Conservation (phyloP, 1,140 invertebrate genomes). For the Bombus turneri region DNA sequence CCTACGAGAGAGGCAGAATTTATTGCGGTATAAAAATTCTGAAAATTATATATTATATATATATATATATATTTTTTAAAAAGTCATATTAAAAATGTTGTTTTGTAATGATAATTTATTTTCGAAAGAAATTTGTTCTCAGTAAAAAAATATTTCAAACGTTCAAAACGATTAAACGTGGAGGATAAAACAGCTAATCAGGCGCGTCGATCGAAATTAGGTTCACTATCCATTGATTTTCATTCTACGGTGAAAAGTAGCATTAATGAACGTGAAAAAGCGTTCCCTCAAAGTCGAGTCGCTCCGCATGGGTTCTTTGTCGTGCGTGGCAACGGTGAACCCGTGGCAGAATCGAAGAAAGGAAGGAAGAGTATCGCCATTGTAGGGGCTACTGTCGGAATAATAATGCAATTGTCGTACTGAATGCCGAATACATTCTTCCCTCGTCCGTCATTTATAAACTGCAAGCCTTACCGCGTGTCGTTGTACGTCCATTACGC, state of each 20-base stretch:
- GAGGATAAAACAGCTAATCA: not conserved
- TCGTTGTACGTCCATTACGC: slow-evolving; percentile 5
- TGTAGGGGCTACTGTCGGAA: slow-evolving; percentile 54
- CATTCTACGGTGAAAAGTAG: slow-evolving; percentile 33
- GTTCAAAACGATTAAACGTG: no score
- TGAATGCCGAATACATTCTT: slow-evolving; percentile 50
- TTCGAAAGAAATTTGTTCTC: no score
- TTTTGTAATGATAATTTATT: no score
- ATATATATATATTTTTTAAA: no score
- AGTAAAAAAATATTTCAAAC: no score
- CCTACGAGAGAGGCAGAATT: no score
- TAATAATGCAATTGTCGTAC: slow-evolving; percentile 66
- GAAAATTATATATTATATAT: not conserved
- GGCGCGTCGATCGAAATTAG: slow-evolving; percentile 7
- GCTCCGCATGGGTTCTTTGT: slow-evolving; percentile 57
- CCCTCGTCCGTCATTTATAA: slow-evolving; percentile 41
- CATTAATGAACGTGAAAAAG: slow-evolving; percentile 19
- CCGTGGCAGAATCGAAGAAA: slow-evolving; percentile 57
- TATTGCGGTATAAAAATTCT: no score
- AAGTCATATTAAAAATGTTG: no score
- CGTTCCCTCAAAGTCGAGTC: slow-evolving; percentile 9
- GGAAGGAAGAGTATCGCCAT: slow-evolving; percentile 64
- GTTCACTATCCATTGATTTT: slow-evolving; percentile 23
- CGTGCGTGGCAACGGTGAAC: slow-evolving; percentile 19
- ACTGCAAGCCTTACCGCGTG: slow-evolving; percentile 22